Base-by-base conservation (phyloP, 2,797 vertebrate species). In the Loriculus beryllinus region DNA sequence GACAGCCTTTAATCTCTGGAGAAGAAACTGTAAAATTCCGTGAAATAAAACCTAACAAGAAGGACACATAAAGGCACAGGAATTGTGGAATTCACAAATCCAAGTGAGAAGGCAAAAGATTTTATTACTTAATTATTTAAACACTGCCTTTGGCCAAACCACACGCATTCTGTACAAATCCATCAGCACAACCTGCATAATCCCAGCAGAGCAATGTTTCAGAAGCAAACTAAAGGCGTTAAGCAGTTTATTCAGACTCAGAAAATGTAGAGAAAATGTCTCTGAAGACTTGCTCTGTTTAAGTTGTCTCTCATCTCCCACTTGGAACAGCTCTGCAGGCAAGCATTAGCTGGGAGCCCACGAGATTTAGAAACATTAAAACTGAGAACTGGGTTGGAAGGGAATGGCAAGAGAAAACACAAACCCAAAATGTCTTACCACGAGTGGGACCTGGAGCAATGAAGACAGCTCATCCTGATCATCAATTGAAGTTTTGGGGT, bases 401-500 rank as follows among this genome's bases (percentile, higher is more conserved):
- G 39, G 29, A 76, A 63, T 2, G 7, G 52, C 25, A 56, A 77
- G 22, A 86, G 15, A 80, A 82, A 75, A 49, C 40, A 63, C 15
- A 87, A 68, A 12, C 31, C 28, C 63, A 54, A 57, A 63, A 93
- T 4, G 74, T 67, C 99, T 98, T 98, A 99, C 99, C 98, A 99
- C 99, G 0, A 99, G 98, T 6, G 99, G 99, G 23, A 99, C 99
- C 92, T 99, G 99, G 15, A 99, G 98, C 92, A 99, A 98, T 4
- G 99, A 99, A 3, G 99, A 99, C 72, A 99, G 97, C 89, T 99
- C 99, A 80, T 99, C 99, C 96, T 99, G 99, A 96, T 99, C 99
- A 89, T 99, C 99, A 39, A 99, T 98, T 8, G 99, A 99, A 7
- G 99, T 99, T 96, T 98, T 99, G 4, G 99, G 99, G 95, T 99